These are phyloP conservation scores for Heliconius congener DNA, from an alignment of 1,140 invertebrate species.

Conservation along the genomic window DNA sequence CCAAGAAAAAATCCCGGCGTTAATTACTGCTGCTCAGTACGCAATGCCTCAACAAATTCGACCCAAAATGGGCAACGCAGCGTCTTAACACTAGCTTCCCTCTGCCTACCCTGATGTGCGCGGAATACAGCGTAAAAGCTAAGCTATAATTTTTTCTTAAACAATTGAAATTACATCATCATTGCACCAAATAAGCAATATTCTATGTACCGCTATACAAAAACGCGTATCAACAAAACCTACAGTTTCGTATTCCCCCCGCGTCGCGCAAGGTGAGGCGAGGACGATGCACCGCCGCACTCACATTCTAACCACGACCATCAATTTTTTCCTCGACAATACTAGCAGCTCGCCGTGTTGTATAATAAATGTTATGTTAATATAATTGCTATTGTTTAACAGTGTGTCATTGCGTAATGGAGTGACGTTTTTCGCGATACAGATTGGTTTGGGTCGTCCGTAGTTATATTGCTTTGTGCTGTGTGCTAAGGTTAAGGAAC, in stretches of 20 bases:
- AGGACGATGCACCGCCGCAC: constrained; percentile 59
- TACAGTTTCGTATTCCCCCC: constrained; percentile 57
- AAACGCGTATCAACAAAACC: constrained; percentile 32
- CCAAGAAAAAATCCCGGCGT: no score
- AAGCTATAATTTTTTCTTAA: no score
- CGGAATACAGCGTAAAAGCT: no score
- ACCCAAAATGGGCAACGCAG: no score
- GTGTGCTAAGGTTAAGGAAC: no score
- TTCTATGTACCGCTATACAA: constrained; percentile 36
- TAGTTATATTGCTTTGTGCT: no score
- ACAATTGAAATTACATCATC: no score
- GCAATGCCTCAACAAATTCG: no score
- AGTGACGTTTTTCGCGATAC: constrained; percentile 26
- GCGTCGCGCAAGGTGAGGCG: constrained; percentile 66
- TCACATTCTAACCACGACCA: constrained; percentile 56
- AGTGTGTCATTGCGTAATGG: constrained; percentile 61
- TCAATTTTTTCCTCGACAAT: constrained; percentile 63
- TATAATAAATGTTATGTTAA: constrained; percentile 66
- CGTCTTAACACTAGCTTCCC: no score
- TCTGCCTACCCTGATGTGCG: no score
- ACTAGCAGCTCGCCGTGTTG: constrained; percentile 40
- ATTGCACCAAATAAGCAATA: not conserved
- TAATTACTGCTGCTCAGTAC: no score
- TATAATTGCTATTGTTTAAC: constrained; percentile 56
- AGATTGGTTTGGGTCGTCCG: not conserved